phyloP scores from a whole-genome alignment of 2,888 invertebrate genomes.

The Amphipoea lucens region DNA sequence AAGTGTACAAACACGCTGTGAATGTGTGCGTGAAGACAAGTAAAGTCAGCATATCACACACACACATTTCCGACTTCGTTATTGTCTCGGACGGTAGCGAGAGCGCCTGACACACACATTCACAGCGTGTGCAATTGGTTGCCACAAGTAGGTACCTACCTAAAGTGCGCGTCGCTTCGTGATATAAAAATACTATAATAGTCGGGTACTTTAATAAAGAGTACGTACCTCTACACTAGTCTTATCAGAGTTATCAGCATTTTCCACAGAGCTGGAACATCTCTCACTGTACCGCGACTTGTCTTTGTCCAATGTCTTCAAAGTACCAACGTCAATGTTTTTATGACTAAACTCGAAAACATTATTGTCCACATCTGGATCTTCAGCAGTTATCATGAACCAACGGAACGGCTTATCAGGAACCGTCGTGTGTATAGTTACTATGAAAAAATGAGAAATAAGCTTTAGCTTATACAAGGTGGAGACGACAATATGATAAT shows the following conservation, averaged over 20 bases:
- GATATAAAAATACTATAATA: background rate
- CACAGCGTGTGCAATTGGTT: background rate
- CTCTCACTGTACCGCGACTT: conserved; percentile 82
- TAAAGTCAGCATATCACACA: too few species aligned
- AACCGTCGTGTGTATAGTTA: conserved; percentile 74
- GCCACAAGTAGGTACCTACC: background rate
- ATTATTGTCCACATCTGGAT: conserved; percentile 80
- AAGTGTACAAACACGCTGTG: too few species aligned
- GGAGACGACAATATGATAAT: too few species aligned
- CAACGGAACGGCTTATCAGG: conserved; percentile 78
- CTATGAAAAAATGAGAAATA: conserved; percentile 63
- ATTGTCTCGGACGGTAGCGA: too few species aligned
- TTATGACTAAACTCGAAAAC: conserved; percentile 71
- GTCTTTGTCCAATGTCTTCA: conserved; percentile 81
- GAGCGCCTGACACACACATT: too few species aligned
- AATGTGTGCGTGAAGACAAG: too few species aligned
- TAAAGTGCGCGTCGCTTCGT: background rate
- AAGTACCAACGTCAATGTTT: conserved; percentile 78
- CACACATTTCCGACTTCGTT: too few species aligned
- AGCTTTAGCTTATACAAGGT: too few species aligned
- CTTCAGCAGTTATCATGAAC: conserved; percentile 88
- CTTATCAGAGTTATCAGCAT: conserved; percentile 83
- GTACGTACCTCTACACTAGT: conserved; percentile 73
- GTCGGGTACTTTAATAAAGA: background rate
- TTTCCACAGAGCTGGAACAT: conserved; percentile 84